Conservation (phyloP, 2,797 vertebrate genomes). For the Oreonectes daqikongensis region DNA sequence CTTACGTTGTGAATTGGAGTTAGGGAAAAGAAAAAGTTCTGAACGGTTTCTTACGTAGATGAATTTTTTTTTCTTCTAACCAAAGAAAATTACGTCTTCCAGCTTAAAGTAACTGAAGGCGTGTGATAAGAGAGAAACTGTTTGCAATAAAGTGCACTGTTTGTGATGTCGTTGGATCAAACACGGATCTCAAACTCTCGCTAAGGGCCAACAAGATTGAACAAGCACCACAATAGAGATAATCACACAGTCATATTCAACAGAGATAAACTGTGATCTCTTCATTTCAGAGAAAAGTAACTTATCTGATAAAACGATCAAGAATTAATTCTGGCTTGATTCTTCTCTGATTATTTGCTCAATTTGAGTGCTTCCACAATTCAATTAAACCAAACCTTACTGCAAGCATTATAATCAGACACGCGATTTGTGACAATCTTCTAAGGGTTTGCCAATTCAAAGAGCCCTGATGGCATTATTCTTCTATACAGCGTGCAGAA, state of each 20-base stretch:
- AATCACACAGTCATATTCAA: conserved; percentile 23
- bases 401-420: conserved; percentile 46
- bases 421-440: conserved; percentile 20
- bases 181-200: conserved; percentile 2
- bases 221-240: conserved; percentile 14
- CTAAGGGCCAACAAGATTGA: conserved; percentile 11
- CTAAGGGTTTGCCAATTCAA: conserved; percentile 22
- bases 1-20: too few species aligned
- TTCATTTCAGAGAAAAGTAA: conserved; percentile 26
- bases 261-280: conserved; percentile 36
- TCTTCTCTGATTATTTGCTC: conserved; percentile 38
- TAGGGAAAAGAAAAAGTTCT: too few species aligned
- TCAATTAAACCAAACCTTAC: conserved; percentile 40
- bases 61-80: too few species aligned
- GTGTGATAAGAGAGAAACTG: background rate
- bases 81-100: too few species aligned
- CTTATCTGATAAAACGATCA: conserved; percentile 45
- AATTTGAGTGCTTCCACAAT: conserved; percentile 43
- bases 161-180: conserved; percentile 1
- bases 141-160: background rate
- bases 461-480: conserved; percentile 37
- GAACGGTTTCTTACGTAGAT: too few species aligned
- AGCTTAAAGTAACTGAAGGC: background rate
- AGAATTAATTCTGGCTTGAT: conserved; percentile 36
- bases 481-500: conserved; percentile 21